Conservation (phyloP, 1,140 invertebrate genomes). For the Leptinotarsa undecemlineata region DNA sequence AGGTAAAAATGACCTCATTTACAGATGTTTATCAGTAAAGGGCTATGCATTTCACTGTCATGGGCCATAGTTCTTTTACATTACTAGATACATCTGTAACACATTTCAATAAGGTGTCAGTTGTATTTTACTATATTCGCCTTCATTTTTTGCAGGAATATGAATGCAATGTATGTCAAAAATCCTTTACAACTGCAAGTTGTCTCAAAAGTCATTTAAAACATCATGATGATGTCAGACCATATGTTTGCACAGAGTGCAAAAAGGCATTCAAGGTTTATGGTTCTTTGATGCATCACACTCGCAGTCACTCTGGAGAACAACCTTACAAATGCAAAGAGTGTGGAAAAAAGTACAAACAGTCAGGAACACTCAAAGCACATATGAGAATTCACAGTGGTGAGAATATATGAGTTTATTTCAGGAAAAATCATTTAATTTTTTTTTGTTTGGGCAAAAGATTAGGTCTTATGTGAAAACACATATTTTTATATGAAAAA, state of each 20-base stretch:
- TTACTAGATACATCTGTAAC: no score
- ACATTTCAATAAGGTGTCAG: no score
- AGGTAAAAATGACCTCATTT: no score
- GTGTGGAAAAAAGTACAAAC: conserved; percentile 66
- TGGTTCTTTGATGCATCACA: conserved; percentile 70
- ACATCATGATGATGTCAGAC: conserved; percentile 45
- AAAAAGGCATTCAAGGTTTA: conserved; percentile 43
- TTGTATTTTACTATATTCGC: no score
- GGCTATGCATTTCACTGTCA: no score
- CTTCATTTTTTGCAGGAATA: conserved; percentile 35
- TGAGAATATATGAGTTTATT: conserved; percentile 7
- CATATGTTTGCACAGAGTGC: conserved; percentile 60
- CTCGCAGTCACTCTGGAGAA: conserved; percentile 67
- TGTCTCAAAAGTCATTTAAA: conserved; percentile 42
- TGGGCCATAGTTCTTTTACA: no score
- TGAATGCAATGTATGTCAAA: conserved; percentile 39
- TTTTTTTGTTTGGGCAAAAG: no score
- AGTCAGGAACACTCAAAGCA: conserved; percentile 40
- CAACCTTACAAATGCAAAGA: conserved; percentile 64
- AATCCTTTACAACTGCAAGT: conserved; percentile 36
- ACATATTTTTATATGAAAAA: no score
- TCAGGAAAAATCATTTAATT: no score
- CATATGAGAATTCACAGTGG: conserved; percentile 52
- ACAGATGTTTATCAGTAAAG: no score
- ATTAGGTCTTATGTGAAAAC: no score